Base-by-base conservation (phyloP, 2,888 invertebrate genomes). In the Pristionchus arcanus region DNA sequence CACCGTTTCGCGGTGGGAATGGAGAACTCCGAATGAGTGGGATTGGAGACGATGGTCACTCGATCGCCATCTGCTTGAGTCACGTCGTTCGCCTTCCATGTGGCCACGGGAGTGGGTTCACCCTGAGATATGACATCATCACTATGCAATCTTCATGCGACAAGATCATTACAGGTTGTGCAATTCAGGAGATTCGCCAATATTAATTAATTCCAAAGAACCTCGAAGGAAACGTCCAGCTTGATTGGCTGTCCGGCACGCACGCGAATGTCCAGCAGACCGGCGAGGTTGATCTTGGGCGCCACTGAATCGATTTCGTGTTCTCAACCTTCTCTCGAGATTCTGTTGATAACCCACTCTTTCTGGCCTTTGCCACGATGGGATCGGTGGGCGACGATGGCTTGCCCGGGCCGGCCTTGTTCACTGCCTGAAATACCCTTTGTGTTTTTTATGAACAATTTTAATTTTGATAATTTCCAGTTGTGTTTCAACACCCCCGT, bases 231-330 rank as follows among this genome's bases (percentile, higher is more conserved):
- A 90, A 99, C 89, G 89, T 97, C 97, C 96, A 98, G 98, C 94
- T 97, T 97, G 95, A 99, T 97, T 90, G 97, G 97, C 95, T 98
- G 97, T 91, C 99, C 95, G 89, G 97, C 98, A 95, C 97, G 97
- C 34, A 98, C 98, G 53, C 97, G 97, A 93, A 98, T 97, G 95
- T 99, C 98, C 95, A 97, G 97, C 89, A 99, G 96, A 19, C 97
- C 96, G 93, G 97, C 97, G 93, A 97, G 97, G 95, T 98, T 98
- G 95, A 99, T 97, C 95, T 97, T 97, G 81, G 99, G 99, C 68
- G 97, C 97, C 95, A 97, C 96, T 96, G 89, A 83, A 74, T 19
- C 16, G 28, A 63, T 66, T 87, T 15, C 25, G 21, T 85, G 19
- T 5, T 59, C 21, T 59, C 63, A 34, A 63, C 31, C 5, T 59